These are phyloP conservation scores for Pollenia griseotomentosa DNA, from an alignment of 2,888 invertebrate genomes.

Conservation along the genomic window DNA sequence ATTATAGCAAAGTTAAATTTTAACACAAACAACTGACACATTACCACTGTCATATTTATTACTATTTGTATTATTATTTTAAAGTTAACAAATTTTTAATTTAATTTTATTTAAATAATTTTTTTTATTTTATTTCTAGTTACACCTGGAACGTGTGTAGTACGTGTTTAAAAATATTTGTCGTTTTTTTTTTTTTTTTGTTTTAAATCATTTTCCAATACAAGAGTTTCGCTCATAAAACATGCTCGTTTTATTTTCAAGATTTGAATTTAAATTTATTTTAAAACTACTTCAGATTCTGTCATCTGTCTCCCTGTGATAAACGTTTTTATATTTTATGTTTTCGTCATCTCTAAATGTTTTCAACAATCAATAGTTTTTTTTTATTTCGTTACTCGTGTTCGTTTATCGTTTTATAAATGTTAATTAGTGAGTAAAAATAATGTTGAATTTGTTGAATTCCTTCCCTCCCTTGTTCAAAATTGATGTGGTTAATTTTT, in stretches of 20 bases:
- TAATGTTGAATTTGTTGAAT: constrained; percentile 62
- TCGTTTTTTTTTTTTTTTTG: constrained; percentile 32
- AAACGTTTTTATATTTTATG: constrained; percentile 55
- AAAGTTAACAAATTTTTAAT: not conserved
- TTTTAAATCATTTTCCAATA: constrained; percentile 25
- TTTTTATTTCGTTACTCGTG: not conserved
- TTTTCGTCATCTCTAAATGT: constrained; percentile 46
- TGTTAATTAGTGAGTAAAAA: constrained; percentile 71
- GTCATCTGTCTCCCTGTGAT: constrained; percentile 61
- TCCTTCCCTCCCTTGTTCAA: not conserved
- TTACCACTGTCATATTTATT: no score
- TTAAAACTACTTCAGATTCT: constrained; percentile 6
- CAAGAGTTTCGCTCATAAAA: constrained; percentile 11
- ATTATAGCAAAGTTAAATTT: no score
- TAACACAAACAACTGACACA: no score
- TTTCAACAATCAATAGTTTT: constrained; percentile 28
- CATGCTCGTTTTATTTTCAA: constrained; percentile 27
- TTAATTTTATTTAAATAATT: constrained; percentile 27
- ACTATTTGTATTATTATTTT: no score
- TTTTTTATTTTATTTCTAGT: constrained; percentile 77
- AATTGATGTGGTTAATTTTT: constrained; percentile 14
- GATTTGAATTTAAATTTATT: constrained; percentile 23
- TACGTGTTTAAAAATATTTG: constrained; percentile 78
- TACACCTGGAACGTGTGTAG: constrained; percentile 79
- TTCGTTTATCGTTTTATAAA: constrained; percentile 46